Evolutionary conservation across 1,140 invertebrate species (phyloP).

Genomic region (Sycophila sp.): DNA sequence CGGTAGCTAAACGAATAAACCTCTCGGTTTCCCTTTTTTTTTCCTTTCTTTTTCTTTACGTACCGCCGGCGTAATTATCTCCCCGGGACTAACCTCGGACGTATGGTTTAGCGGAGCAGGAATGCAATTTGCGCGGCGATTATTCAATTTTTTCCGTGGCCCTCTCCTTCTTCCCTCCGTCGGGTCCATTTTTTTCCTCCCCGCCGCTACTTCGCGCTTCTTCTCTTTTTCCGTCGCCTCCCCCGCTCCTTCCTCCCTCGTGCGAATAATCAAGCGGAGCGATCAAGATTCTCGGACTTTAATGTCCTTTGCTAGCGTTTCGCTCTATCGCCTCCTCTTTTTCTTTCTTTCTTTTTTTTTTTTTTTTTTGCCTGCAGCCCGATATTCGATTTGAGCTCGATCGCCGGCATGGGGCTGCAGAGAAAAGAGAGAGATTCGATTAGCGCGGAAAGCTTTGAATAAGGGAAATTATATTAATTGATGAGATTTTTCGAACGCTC

Average conservation of each 20-base stretch:
- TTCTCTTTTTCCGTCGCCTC: neutral
- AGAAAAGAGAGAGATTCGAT: slow-evolving; percentile 9
- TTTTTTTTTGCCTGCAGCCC: too few species aligned
- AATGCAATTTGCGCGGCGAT: neutral
- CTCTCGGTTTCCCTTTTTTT: too few species aligned
- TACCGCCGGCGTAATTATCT: too few species aligned
- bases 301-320: slow-evolving; percentile 7
- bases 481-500: neutral
- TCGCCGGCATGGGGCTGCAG: neutral
- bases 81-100: too few species aligned
- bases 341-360: too few species aligned
- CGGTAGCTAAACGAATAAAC: too few species aligned
- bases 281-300: slow-evolving; percentile 18
- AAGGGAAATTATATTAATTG: too few species aligned
- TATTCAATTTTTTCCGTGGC: slow-evolving; percentile 14
- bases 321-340: too few species aligned
- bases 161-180: neutral
- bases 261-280: slow-evolving; percentile 11
- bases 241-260: neutral
- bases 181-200: too few species aligned
- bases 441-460: slow-evolving; percentile 7
- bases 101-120: too few species aligned
- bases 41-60: too few species aligned
- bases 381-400: slow-evolving; percentile 8
- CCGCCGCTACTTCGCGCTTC: too few species aligned